phyloP scores from a whole-genome alignment of 1,140 invertebrate genomes.

The Pachyrhynchus sulphureomaculatus region DNA sequence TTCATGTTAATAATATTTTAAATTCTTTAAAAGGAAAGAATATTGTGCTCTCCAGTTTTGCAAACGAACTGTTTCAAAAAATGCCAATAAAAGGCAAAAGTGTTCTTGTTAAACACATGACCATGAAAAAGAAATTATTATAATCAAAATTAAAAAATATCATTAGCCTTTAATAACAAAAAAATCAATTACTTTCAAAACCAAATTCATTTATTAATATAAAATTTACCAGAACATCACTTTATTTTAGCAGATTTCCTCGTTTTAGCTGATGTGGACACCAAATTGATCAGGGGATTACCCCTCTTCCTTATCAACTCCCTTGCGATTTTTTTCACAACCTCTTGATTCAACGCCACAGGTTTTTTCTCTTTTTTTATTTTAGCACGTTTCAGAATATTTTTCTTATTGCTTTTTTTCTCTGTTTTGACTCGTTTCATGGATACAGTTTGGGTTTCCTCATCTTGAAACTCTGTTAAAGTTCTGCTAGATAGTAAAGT shows the following conservation, averaged over 20 bases:
- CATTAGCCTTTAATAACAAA: background rate
- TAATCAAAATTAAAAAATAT: background rate
- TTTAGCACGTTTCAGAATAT: background rate
- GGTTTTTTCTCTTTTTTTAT: slow-evolving; percentile 14
- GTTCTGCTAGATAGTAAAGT: background rate
- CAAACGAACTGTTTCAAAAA: too few relatives aligned
- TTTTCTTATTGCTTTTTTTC: background rate
- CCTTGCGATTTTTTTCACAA: slow-evolving; percentile 26
- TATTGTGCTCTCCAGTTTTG: too few relatives aligned
- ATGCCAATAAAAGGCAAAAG: too few relatives aligned
- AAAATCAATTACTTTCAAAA: background rate
- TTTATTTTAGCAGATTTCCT: background rate
- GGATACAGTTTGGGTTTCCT: slow-evolving; percentile 8
- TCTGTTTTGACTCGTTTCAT: background rate
- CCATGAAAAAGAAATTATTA: background rate
- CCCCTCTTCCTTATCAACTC: slow-evolving; percentile 23
- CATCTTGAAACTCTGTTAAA: background rate
- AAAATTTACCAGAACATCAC: background rate
- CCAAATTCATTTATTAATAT: slow-evolving; percentile 3
- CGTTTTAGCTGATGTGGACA: background rate
- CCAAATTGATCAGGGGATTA: slow-evolving; percentile 12
- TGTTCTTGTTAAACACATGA: too few relatives aligned
- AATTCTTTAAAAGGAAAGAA: too few relatives aligned
- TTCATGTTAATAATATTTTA: too few relatives aligned
- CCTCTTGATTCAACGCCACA: slow-evolving; percentile 1